phyloP scores from a whole-genome alignment of 1,140 invertebrate genomes.

The Tetragonula clypearis region DNA sequence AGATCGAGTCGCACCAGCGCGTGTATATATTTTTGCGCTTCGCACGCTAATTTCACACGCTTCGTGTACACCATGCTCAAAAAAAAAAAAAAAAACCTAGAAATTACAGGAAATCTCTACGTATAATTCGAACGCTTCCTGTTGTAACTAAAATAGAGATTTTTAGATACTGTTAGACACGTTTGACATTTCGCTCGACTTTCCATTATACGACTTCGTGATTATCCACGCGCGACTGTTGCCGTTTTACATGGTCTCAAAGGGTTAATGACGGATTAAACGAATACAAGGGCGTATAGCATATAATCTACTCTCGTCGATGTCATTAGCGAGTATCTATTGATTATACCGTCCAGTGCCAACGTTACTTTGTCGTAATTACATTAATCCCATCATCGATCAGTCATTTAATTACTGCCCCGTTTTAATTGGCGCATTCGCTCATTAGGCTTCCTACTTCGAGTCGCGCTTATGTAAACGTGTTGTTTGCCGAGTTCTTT shows the following conservation, averaged over 20 bases:
- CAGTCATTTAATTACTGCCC: slow-evolving; percentile 70
- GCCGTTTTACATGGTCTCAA: slow-evolving; percentile 30
- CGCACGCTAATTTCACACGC: too few species aligned
- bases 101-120: too few species aligned
- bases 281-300: slow-evolving; percentile 37
- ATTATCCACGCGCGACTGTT: slow-evolving; percentile 29
- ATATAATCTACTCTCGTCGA: slow-evolving; percentile 54
- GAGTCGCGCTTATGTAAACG: not conserved
- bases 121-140: too few species aligned
- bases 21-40: too few species aligned
- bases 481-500: slow-evolving; percentile 18
- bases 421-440: slow-evolving; percentile 71
- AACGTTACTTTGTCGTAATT: slow-evolving; percentile 69
- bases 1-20: too few species aligned
- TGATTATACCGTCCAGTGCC: slow-evolving; percentile 63
- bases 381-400: slow-evolving; percentile 67
- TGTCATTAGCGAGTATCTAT: slow-evolving; percentile 66
- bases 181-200: not conserved
- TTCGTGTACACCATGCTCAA: too few species aligned
- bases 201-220: not conserved
- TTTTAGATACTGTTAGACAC: not conserved
- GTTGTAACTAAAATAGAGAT: not conserved
- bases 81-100: too few species aligned
- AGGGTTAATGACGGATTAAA: slow-evolving; percentile 62
- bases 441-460: slow-evolving; percentile 58